A percentile compares a stretch with the other conserved stretches of the same genome.
These are phyloP conservation scores for Falco novaeseelandiae DNA, from an alignment of 2,797 vertebrate species.

Conservation along the genomic window DNA sequence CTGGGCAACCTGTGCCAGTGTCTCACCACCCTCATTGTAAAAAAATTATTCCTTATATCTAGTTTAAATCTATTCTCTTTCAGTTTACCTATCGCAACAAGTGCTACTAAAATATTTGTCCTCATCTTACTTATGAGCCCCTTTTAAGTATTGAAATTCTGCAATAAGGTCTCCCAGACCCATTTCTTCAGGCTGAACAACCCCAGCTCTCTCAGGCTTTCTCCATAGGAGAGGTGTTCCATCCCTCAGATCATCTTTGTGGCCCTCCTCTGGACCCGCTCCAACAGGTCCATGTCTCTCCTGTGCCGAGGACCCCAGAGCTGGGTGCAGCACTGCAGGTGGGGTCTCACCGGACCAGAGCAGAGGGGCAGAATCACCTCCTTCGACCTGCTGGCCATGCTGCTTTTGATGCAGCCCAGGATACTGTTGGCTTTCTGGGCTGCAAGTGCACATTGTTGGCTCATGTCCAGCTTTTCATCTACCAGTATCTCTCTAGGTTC, in stretches of 20 bases:
- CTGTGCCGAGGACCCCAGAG: neutral
- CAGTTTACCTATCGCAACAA: neutral
- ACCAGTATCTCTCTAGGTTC: neutral
- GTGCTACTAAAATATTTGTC: neutral
- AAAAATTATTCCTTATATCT: neutral
- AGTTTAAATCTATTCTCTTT: neutral
- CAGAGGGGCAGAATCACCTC: neutral
- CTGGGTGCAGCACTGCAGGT: accelerated
- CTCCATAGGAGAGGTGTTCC: neutral
- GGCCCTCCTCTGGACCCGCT: neutral
- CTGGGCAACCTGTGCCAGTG: neutral
- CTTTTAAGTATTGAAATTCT: neutral
- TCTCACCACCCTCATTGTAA: neutral
- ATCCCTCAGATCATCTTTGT: neutral
- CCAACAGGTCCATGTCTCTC: neutral
- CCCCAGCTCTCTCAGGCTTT: neutral
- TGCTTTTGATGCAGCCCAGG: neutral
- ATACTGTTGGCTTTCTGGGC: accelerated
- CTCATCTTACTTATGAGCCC: neutral
- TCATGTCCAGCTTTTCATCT: neutral
- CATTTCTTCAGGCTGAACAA: neutral
- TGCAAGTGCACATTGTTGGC: accelerated
- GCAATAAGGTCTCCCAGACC: neutral
- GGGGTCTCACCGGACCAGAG: neutral
- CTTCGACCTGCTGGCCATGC: neutral